Base-by-base conservation (phyloP, 2,888 invertebrate species). In the Metopia argyrocephala region DNA sequence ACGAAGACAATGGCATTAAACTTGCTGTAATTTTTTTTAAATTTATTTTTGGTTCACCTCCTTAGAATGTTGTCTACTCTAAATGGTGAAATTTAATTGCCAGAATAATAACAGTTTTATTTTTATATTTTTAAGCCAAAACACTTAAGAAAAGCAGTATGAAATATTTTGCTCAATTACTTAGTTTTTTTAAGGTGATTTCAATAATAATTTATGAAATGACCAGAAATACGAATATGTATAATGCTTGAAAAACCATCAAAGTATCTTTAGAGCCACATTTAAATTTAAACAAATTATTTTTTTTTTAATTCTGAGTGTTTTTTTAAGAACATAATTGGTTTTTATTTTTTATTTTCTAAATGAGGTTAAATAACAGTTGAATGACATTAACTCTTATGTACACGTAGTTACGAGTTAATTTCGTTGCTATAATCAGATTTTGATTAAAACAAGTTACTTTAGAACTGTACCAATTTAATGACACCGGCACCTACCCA, bases 1-100 rank as follows among this genome's bases (percentile, higher is more conserved):
- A 27, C 46, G 62, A 50, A 73, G 38, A 54, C 78, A 78, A 50
- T 73, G 78, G 73, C 78, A 73, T 68, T 68, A 28, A 78, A 78
- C 78, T 78, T 73, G 78, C 28, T 65, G 71, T 56, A 54, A 66
- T 71, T 65, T 65, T 31, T 21, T 23, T 54, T 38, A 27, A 15
- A 45, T 68, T 27, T 68, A 45, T 50, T 5, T 27, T 25, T 31
- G 46, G 5, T 64, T 20, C 4, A 31, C 18, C 31, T 31, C 2
- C 45, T 69, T 27, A 12, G 46, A 50, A 25, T 15, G 31, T 21
- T 59, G 21, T 27, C 38, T n/a, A 31, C 23, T 48, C 18, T 65
- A 45, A 46, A 48, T 69, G 28, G 46, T 46, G 68, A 69, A 46
- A 57, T 57, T 48, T 69, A 48, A 57, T 57, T 68, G 23, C 18